Evolutionary conservation across 2,888 invertebrate genomes (phyloP).

Genomic region (Lithophane semibrunnea): DNA sequence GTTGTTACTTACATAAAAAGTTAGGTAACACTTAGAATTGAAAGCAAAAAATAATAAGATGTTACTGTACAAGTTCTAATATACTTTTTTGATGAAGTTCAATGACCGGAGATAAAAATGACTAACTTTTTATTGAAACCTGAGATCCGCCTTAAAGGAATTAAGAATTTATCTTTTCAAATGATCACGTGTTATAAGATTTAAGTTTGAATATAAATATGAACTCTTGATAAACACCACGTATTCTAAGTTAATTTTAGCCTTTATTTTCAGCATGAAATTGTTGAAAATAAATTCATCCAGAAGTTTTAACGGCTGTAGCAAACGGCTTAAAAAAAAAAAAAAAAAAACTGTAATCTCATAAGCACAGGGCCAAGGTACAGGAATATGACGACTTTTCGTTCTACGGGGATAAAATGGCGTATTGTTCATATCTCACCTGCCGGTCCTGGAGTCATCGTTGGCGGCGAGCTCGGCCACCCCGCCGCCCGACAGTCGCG

Average conservation of each 20-base stretch:
- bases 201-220: not conserved
- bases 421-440: constrained; percentile 58
- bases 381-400: too few species aligned
- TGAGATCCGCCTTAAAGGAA: not conserved
- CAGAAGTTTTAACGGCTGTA: too few species aligned
- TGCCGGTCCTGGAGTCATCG: constrained; percentile 80
- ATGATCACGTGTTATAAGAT: not conserved
- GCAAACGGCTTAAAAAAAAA: too few species aligned
- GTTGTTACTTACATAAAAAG: constrained; percentile 8
- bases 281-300: too few species aligned
- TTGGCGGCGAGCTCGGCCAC: constrained; percentile 77
- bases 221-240: not conserved
- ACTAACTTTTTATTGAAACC: not conserved
- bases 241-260: too few species aligned
- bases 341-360: too few species aligned
- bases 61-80: not conserved
- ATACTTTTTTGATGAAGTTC: constrained; percentile 17
- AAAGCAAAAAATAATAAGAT: constrained; percentile 7
- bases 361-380: too few species aligned
- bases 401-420: too few species aligned
- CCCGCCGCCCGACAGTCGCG: constrained; percentile 91
- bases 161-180: not conserved
- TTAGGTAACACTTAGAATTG: not conserved
- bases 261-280: too few species aligned
- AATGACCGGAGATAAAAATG: not conserved